phyloP scores from a whole-genome alignment of 2,797 vertebrate species.

The Rhyacichthys aspro region DNA sequence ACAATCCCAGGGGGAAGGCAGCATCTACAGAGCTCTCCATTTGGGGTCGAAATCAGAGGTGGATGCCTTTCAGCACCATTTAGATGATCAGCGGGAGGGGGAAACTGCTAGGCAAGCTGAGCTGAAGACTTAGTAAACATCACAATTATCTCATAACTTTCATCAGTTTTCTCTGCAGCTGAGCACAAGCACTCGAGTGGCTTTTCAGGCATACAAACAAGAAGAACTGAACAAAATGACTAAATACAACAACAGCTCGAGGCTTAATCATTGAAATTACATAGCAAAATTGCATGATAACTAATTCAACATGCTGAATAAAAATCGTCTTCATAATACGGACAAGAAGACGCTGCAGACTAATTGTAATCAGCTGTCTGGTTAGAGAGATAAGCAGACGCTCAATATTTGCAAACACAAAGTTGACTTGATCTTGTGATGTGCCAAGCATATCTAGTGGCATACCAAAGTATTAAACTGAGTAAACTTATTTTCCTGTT shows the following conservation, averaged over 20 bases:
- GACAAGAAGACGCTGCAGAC: constrained; percentile 19
- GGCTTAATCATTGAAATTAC: constrained; percentile 53
- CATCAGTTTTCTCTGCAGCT: constrained; percentile 45
- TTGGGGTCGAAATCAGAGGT: constrained; percentile 66
- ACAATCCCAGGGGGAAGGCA: constrained; percentile 58
- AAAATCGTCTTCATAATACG: constrained; percentile 33
- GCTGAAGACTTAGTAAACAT: constrained; percentile 63
- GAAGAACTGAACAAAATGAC: constrained; percentile 9
- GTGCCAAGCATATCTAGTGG: constrained; percentile 30
- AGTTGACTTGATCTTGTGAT: constrained; percentile 39
- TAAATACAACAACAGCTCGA: constrained; percentile 39
- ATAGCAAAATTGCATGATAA: constrained; percentile 29
- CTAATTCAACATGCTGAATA: constrained; percentile 27
- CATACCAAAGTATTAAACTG: constrained; percentile 26
- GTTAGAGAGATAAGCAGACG: constrained; percentile 41
- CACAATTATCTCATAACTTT: constrained; percentile 61
- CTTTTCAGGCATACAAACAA: constrained; percentile 32
- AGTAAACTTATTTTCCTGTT: constrained; percentile 26
- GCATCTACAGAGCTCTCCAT: constrained; percentile 64
- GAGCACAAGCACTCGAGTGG: constrained; percentile 13
- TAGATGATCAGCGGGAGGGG: constrained; percentile 59
- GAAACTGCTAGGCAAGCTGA: constrained; percentile 40
- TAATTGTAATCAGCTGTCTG: constrained; percentile 53
- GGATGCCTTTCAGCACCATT: constrained; percentile 61
- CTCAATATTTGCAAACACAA: constrained; percentile 34